Conservation (phyloP, 1,140 invertebrate species). For the Pachyrhynchus sulphureomaculatus region DNA sequence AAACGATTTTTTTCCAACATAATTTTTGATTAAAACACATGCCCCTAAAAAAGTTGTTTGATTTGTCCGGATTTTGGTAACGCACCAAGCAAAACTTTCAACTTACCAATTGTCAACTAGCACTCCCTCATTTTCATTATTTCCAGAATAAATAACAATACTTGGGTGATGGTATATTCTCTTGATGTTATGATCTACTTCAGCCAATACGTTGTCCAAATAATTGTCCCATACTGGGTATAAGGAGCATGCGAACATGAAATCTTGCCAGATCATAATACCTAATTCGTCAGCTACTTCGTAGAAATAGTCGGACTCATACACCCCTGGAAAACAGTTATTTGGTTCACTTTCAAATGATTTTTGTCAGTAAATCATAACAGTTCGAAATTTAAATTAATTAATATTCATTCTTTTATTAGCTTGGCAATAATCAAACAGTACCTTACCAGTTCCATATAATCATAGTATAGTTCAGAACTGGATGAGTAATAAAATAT, state of each 20-base stretch:
- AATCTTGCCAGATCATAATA: conserved; percentile 89
- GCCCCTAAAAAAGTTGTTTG: no score
- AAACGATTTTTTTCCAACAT: no score
- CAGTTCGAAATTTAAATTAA: no score
- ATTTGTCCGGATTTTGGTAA: no score
- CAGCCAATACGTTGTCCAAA: conserved; percentile 62
- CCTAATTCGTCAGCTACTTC: conserved; percentile 78
- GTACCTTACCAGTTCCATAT: no score
- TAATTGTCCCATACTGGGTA: conserved; percentile 71
- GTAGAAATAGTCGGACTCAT: conserved; percentile 92
- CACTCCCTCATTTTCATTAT: conserved; percentile 97
- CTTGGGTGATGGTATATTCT: conserved; percentile 87
- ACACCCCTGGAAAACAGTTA: conserved; percentile 69
- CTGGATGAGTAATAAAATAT: no score
- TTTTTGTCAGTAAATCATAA: no score
- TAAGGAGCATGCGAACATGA: conserved; percentile 97
- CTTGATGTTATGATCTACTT: conserved; percentile 82
- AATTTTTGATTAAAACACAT: no score
- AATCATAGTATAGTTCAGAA: no score
- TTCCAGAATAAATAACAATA: conserved; percentile 88
- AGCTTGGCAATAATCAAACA: no score
- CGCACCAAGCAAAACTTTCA: neutral
- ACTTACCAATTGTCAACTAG: conserved; percentile 75
- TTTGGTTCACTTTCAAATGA: no score
- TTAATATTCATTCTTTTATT: no score